Percentiles rank a stretch among this genome's conserved stretches.
These are phyloP conservation scores for Idris sp. DNA, from an alignment of 1,140 invertebrate genomes.

Conservation along the genomic window DNA sequence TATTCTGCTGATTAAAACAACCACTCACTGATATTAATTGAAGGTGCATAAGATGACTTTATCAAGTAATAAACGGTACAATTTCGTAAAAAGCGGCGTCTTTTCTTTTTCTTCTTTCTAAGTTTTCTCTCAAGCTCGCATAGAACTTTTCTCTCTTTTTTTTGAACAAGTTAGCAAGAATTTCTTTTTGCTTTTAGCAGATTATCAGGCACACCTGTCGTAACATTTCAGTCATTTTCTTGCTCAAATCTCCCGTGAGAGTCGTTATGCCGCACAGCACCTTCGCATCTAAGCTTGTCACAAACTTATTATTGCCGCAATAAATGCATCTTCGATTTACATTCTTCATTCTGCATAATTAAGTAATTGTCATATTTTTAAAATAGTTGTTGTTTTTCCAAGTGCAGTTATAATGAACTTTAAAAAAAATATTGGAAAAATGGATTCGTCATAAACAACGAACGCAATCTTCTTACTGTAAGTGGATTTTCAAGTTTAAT, in stretches of 20 bases:
- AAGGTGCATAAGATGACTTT: conserved; percentile 16
- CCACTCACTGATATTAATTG: conserved; percentile 11
- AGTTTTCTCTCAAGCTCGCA: conserved; percentile 1
- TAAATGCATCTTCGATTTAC: conserved; percentile 52
- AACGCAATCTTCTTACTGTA: conserved; percentile 12
- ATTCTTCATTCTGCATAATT: conserved; percentile 44
- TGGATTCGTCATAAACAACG: too few relatives aligned
- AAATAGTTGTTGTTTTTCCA: conserved; percentile 1
- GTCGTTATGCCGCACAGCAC: conserved; percentile 25
- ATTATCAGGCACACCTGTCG: conserved; percentile 44
- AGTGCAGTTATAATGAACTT: neutral
- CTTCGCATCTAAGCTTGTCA: conserved; percentile 12
- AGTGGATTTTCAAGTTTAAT: conserved; percentile 5
- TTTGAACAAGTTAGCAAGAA: conserved; percentile 36
- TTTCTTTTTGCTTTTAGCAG: conserved; percentile 37
- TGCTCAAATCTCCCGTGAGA: conserved; percentile 16
- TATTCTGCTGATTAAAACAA: conserved; percentile 29
- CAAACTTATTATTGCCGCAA: conserved; percentile 48
- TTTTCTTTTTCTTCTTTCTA: conserved; percentile 12
- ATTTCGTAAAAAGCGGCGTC: neutral
- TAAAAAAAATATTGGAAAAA: too few relatives aligned
- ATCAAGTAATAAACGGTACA: conserved; percentile 11
- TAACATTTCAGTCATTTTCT: conserved; percentile 18
- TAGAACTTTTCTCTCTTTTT: conserved; percentile 17
- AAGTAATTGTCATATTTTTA: conserved; percentile 54